Conservation (phyloP, 2,113 vertebrate species). For the Corydoras maculifer region DNA sequence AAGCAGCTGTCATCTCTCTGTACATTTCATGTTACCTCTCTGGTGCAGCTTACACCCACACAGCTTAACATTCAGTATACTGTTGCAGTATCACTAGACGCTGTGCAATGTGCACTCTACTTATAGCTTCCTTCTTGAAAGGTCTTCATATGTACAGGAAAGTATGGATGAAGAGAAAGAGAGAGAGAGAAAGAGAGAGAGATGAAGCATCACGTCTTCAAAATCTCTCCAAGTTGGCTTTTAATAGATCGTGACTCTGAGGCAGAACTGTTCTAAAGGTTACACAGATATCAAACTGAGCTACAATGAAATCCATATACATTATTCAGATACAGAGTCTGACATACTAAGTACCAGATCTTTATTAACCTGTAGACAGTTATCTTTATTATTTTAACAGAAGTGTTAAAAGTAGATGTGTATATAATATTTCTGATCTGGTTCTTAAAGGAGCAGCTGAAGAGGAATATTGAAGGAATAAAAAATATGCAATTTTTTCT, state of each 20-base stretch:
- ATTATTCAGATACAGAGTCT: no score
- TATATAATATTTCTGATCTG: no score
- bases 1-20: constrained; percentile 23
- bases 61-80: constrained; percentile 31
- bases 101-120: constrained; percentile 8
- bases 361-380: no score
- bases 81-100: constrained; percentile 16
- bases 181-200: neutral
- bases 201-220: neutral
- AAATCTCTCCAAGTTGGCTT: neutral
- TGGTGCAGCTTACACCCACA: constrained; percentile 22
- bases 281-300: neutral
- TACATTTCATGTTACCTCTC: constrained; percentile 15
- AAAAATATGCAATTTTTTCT: no score
- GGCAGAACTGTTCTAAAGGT: neutral
- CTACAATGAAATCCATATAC: neutral
- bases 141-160: neutral
- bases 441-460: no score
- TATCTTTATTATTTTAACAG: no score
- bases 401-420: no score
- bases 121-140: neutral
- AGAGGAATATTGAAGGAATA: no score
- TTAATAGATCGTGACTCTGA: constrained; percentile 4
- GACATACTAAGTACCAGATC: no score
- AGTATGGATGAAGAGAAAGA: neutral